phyloP scores from a whole-genome alignment of 2,113 vertebrate species.

The Australoheros scitulus region DNA sequence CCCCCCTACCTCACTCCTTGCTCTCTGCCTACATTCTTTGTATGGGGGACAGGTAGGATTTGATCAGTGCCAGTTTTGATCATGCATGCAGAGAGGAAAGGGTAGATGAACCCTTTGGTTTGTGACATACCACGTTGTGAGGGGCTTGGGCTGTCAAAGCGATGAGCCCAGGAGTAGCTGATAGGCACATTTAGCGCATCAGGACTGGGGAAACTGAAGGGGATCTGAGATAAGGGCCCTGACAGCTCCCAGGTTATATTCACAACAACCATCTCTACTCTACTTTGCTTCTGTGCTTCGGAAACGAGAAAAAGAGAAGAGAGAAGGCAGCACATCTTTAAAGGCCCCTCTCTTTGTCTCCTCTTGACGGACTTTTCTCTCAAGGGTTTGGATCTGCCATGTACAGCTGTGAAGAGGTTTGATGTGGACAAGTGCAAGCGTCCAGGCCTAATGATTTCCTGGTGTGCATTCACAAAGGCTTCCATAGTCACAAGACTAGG shows the following conservation, averaged over 20 bases:
- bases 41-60: constrained; percentile 75
- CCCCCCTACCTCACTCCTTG: constrained; percentile 12
- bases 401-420: constrained; percentile 55
- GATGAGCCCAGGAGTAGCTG: constrained; percentile 66
- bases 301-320: constrained; percentile 2
- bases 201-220: constrained; percentile 60
- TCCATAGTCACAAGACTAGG: background rate
- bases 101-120: constrained; percentile 71
- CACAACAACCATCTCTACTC: constrained; percentile 32
- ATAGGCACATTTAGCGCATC: constrained; percentile 66
- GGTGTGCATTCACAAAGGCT: constrained; percentile 13
- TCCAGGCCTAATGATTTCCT: constrained; percentile 56
- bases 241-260: constrained; percentile 63
- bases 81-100: constrained; percentile 65
- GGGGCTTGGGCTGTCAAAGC: constrained; percentile 69
- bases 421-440: constrained; percentile 51
- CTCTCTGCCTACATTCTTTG: constrained; percentile 62
- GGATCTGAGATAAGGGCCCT: constrained; percentile 64
- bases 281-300: constrained; percentile 17
- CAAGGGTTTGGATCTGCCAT: constrained; percentile 45
- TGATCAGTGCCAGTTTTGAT: constrained; percentile 82
- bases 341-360: constrained; percentile 27
- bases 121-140: constrained; percentile 67
- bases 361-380: constrained; percentile 53
- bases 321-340: constrained; percentile 40